Evolutionary conservation across 2,888 invertebrate genomes (phyloP).

Genomic region (Tryphoninae sp.): DNA sequence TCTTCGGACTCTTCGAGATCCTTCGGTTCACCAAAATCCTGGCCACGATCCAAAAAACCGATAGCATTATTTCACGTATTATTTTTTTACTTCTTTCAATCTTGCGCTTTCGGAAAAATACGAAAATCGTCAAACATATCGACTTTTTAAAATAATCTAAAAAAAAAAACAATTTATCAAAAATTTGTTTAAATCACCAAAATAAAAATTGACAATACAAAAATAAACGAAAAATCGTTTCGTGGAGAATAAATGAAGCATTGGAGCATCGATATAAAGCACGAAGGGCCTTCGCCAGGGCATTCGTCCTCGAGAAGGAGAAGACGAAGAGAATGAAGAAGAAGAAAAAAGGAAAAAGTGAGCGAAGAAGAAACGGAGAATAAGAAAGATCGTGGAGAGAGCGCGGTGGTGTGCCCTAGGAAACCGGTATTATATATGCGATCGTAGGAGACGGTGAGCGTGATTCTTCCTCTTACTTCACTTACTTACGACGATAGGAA

Average conservation of each 20-base stretch:
- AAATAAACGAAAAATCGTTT: slow-evolving; percentile 18
- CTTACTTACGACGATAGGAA: slow-evolving; percentile 57
- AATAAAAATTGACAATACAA: neutral
- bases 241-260: slow-evolving; percentile 54
- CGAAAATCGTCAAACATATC: neutral
- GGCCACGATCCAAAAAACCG: slow-evolving; percentile 41
- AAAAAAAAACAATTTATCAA: neutral
- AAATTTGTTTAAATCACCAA: neutral
- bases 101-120: neutral
- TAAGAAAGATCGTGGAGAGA: slow-evolving; percentile 38
- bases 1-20: slow-evolving; percentile 40
- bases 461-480: slow-evolving; percentile 57
- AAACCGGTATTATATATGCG: slow-evolving; percentile 67
- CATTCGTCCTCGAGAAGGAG: slow-evolving; percentile 57
- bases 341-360: slow-evolving; percentile 24
- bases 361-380: slow-evolving; percentile 21
- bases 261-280: slow-evolving; percentile 54
- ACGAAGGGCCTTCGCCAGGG: slow-evolving; percentile 38
- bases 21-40: slow-evolving; percentile 57
- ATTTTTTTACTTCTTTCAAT: neutral
- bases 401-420: slow-evolving; percentile 48
- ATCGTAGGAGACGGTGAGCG: slow-evolving; percentile 56
- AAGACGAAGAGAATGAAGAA: slow-evolving; percentile 26
- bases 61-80: neutral
- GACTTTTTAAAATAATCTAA: neutral